A percentile compares a stretch with the other conserved stretches of the same genome.
Conservation (phyloP, 2,797 vertebrate genomes). For the Enteromius paludinosus region DNA sequence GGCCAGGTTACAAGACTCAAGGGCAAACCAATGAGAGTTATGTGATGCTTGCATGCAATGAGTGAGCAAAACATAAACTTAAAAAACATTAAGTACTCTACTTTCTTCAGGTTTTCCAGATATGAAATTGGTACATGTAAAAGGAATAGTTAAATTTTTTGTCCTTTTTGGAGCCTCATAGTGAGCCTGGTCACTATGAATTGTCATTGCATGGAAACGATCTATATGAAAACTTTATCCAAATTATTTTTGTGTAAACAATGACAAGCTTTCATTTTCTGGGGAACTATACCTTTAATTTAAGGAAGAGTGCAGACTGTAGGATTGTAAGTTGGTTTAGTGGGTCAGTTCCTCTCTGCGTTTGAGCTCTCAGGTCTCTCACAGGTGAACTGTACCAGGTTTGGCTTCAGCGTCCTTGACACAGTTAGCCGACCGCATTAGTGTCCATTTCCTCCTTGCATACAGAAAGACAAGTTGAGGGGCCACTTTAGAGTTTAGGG, state of each 20-base stretch:
- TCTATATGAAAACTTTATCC: background rate
- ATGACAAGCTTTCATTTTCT: background rate
- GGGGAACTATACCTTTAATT: background rate
- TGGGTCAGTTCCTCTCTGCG: conserved; percentile 9
- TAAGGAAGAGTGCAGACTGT: background rate
- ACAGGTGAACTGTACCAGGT: conserved; percentile 43
- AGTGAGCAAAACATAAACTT: background rate
- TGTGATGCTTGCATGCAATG: background rate
- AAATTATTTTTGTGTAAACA: background rate
- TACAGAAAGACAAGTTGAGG: conserved; percentile 22
- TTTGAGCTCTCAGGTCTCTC: conserved; percentile 34
- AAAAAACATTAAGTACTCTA: background rate
- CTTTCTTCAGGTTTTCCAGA: background rate
- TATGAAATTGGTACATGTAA: background rate
- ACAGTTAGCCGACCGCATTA: conserved; percentile 62
- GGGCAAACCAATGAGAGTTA: background rate
- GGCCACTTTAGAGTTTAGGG: conserved; percentile 53
- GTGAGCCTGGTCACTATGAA: background rate
- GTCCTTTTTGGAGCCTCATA: background rate
- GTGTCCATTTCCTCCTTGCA: conserved; percentile 51
- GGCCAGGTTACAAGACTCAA: conserved; percentile 17
- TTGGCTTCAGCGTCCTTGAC: conserved; percentile 71
- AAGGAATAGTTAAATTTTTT: background rate
- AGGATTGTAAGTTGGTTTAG: background rate
- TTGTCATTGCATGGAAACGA: background rate